A percentile compares a stretch with the other conserved stretches of the same genome.
phyloP scores from a whole-genome alignment of 2,113 vertebrate species.

The Hoplias malabaricus region DNA sequence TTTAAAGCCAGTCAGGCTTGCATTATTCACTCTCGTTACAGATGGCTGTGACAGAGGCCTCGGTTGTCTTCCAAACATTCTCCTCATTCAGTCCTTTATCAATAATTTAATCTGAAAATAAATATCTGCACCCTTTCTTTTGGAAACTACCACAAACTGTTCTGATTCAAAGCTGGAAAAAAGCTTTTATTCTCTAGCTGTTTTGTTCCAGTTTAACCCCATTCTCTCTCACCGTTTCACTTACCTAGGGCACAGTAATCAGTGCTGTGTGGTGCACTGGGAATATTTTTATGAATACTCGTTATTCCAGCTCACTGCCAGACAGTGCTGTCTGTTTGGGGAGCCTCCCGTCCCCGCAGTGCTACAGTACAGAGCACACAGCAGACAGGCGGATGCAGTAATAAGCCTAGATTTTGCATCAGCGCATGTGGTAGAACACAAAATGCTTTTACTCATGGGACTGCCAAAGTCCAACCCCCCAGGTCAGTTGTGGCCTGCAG shows the following conservation, averaged over 20 bases:
- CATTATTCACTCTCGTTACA: constrained; percentile 18
- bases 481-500: no score
- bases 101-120: constrained; percentile 10
- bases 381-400: constrained; percentile 4
- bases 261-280: not conserved
- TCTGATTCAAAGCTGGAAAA: not conserved
- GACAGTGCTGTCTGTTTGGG: not conserved
- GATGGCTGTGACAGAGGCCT: not conserved
- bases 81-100: not conserved
- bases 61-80: not conserved
- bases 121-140: not conserved
- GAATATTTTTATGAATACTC: not conserved
- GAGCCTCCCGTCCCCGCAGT: not conserved
- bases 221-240: not conserved
- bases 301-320: not conserved
- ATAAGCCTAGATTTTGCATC: not conserved
- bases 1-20: constrained; percentile 20
- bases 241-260: not conserved
- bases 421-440: not conserved
- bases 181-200: not conserved
- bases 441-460: not conserved
- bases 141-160: not conserved
- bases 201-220: not conserved
- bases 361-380: not conserved
- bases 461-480: no score